These are phyloP conservation scores for Geotrypetes seraphini DNA, from an alignment of 2,797 vertebrate species.

Conservation along the genomic window DNA sequence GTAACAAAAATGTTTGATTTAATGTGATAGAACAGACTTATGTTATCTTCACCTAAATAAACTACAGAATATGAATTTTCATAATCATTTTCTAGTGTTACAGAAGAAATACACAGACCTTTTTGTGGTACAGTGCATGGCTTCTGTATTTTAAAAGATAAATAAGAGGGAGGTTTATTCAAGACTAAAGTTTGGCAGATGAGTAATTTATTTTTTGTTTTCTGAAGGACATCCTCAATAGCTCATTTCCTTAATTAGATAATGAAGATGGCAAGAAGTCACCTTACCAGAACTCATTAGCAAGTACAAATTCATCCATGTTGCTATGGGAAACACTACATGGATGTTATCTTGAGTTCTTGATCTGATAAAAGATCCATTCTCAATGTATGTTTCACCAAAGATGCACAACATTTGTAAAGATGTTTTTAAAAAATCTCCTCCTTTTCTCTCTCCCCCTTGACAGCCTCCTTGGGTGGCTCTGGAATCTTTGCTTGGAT, in stretches of 20 bases:
- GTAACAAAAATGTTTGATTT: slow-evolving; percentile 9
- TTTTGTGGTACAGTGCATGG: too few relatives aligned
- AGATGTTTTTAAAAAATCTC: not conserved
- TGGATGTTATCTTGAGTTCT: not conserved
- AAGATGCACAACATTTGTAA: not conserved
- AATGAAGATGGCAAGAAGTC: not conserved
- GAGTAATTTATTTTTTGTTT: not conserved
- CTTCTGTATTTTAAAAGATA: too few relatives aligned
- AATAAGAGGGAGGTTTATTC: not conserved
- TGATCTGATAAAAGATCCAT: not conserved
- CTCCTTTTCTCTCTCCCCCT: too few relatives aligned
- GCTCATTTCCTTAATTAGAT: not conserved
- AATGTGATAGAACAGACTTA: too few relatives aligned
- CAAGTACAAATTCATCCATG: not conserved
- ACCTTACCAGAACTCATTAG: not conserved
- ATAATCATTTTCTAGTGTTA: too few relatives aligned
- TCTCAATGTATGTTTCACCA: not conserved
- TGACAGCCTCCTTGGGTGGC: too few relatives aligned
- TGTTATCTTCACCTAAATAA: too few relatives aligned
- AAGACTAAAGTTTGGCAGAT: too few relatives aligned
- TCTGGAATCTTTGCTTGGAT: too few relatives aligned
- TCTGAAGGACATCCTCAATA: too few relatives aligned
- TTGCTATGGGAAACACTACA: not conserved
- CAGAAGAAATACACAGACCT: too few relatives aligned
- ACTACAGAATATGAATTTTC: too few relatives aligned